Base-by-base conservation (phyloP, 2,113 vertebrate species). In the Zingel zingel region DNA sequence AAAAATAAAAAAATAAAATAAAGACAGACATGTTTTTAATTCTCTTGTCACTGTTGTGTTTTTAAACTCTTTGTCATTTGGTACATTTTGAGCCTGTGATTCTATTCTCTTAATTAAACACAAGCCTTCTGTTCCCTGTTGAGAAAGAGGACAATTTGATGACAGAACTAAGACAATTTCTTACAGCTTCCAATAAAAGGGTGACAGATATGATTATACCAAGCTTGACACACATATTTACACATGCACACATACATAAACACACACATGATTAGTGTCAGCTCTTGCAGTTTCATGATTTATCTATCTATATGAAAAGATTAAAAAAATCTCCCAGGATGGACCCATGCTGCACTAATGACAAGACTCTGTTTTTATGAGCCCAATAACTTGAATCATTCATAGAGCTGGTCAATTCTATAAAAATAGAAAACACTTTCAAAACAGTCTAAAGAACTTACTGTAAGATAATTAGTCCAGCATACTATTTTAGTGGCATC, bases 91-190 rank as follows among this genome's bases (percentile, higher is more conserved):
- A 74, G 25, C 16, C 64, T 61, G 43, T 64, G 57, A 81, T 62
- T 84, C 59, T 66, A 56, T 45, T 39, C 80, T 77, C 23, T 83
- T 92, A 91, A 92, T 90, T 92, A 87, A 83, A 87, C n/a, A 12
- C 50, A 72, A 9, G 58, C 78, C 77, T 65, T 84, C 30, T 70
- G 65, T 48, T 89, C 59, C 66, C 73, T 43, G 77, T 88, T 84
- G 73, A 83, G 48, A 57, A 25, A 57, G 63, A 77, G 13, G 23
- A 86, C 78, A 79, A 58, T 33, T 19, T 33, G 80, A 90, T 88
- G 27, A 91, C 90, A 88, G 27, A 69, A 65, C 27, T 77, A 90
- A 86, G 85, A 73, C 74, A 85, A 57, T 85, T 90, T 87, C 63
- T 86, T 58, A 53, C 69, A 62, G 82, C 62, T 83, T 84, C 19